These are phyloP conservation scores for Drosophila putrida DNA, from an alignment of 2,888 invertebrate species.

Conservation along the genomic window DNA sequence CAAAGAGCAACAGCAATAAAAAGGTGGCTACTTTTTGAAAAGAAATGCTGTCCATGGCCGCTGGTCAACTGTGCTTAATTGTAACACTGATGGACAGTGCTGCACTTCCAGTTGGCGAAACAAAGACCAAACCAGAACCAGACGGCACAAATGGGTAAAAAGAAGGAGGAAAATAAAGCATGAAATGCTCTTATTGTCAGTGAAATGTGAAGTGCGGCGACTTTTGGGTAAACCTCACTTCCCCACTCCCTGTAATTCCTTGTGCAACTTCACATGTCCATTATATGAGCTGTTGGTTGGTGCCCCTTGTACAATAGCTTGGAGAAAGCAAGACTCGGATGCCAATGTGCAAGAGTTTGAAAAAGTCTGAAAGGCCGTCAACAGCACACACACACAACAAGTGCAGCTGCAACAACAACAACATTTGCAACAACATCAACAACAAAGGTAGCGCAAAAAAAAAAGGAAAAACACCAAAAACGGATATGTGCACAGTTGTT, in stretches of 20 bases:
- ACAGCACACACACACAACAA: conserved; percentile 59
- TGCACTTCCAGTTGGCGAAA: conserved; percentile 55
- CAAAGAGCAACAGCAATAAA: conserved; percentile 6
- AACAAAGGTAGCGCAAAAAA: conserved; percentile 17
- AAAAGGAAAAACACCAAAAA: conserved; percentile 17
- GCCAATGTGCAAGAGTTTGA: conserved; percentile 71
- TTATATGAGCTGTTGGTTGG: conserved; percentile 48
- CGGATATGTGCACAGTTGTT: conserved; percentile 75
- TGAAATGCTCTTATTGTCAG: conserved; percentile 67
- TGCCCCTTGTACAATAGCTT: conserved; percentile 55
- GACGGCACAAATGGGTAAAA: conserved; percentile 33
- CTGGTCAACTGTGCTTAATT: conserved; percentile 60
- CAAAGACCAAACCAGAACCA: conserved; percentile 45
- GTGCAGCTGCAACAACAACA: conserved; percentile 33
- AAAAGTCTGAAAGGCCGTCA: conserved; percentile 79
- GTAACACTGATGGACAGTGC: conserved; percentile 55
- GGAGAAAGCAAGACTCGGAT: conserved; percentile 60
- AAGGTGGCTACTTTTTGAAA: conserved; percentile 25
- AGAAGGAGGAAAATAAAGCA: conserved; percentile 37
- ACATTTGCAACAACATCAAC: conserved; percentile 9
- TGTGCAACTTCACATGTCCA: conserved; percentile 55
- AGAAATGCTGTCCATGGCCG: conserved; percentile 26
- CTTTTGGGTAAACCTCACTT: conserved; percentile 15
- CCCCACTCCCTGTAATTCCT: neutral
- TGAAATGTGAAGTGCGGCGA: conserved; percentile 33